These are phyloP conservation scores for Holothuria glaberrima DNA, from an alignment of 35 echinoderm and acorn worm species.

Conservation along the genomic window DNA sequence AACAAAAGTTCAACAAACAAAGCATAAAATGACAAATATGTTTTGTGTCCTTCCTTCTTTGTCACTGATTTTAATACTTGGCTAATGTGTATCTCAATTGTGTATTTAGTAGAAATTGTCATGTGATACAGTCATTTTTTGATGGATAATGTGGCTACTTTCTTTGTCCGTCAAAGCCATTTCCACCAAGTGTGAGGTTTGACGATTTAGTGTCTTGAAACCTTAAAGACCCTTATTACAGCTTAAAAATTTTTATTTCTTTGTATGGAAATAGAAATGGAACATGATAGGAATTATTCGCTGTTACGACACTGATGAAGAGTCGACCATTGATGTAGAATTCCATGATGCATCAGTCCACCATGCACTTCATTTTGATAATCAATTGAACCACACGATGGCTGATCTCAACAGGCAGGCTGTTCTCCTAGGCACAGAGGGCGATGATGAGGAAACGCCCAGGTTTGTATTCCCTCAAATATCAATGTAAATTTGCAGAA, in stretches of 20 bases:
- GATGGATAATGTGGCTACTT: too few relatives aligned
- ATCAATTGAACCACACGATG: constrained; percentile 88
- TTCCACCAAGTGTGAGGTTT: too few relatives aligned
- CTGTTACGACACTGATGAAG: constrained; percentile 92
- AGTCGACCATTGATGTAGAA: constrained; percentile 96
- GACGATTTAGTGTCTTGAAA: too few relatives aligned
- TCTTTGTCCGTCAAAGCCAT: too few relatives aligned
- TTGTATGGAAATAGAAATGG: constrained; percentile 73
- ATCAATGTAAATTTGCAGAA: neutral
- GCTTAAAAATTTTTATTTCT: neutral
- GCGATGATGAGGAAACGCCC: constrained; percentile 55
- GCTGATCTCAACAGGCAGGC: constrained; percentile 79
- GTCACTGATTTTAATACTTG: too few relatives aligned
- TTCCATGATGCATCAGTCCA: constrained; percentile 97
- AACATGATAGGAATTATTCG: constrained; percentile 86
- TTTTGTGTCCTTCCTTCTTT: too few relatives aligned
- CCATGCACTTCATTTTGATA: constrained; percentile 95
- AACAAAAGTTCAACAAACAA: too few relatives aligned
- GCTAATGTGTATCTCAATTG: too few relatives aligned
- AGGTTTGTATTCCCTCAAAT: constrained; percentile 65
- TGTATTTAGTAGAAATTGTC: too few relatives aligned
- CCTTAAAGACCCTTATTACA: too few relatives aligned
- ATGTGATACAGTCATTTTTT: too few relatives aligned
- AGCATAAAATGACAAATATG: too few relatives aligned
- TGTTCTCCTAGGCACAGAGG: constrained; percentile 83